Evolutionary conservation across 2,113 vertebrate genomes (phyloP).

Genomic region (Theropithecus gelada): DNA sequence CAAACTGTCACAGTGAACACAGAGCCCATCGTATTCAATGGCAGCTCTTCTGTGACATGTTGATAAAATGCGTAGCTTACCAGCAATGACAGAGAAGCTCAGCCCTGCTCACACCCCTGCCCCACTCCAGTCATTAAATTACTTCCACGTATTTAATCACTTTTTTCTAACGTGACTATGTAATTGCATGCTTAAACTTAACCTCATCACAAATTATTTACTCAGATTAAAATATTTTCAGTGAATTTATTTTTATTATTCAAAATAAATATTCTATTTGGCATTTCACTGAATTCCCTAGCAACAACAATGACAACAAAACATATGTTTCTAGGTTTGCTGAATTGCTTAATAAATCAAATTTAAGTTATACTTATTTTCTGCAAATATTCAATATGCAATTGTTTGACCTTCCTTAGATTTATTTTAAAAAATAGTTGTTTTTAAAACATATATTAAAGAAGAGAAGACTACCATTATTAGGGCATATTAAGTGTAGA

Average conservation of each 20-base stretch:
- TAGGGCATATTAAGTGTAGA: background rate
- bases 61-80: constrained; percentile 62
- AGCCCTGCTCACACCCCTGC: background rate
- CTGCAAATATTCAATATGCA: background rate
- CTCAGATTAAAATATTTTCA: background rate
- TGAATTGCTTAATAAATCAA: constrained; percentile 3
- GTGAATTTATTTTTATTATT: constrained; percentile 3
- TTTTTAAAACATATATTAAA: constrained; percentile 6
- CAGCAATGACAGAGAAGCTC: background rate
- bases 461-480: background rate
- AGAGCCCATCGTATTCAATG: background rate
- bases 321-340: background rate
- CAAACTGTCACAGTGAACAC: constrained; percentile 33
- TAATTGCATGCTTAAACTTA: background rate
- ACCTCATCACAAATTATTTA: constrained; percentile 48
- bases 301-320: background rate
- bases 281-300: background rate
- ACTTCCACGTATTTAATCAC: background rate
- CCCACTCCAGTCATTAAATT: constrained; percentile 33
- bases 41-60: constrained; percentile 61
- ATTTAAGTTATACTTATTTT: background rate
- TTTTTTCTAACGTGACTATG: constrained; percentile 38
- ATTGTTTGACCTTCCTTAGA: background rate
- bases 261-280: constrained; percentile 7
- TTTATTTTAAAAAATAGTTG: background rate